A percentile compares a stretch with the other conserved stretches of the same genome.
phyloP scores from a whole-genome alignment of 2,797 vertebrate species.

The Ctenopoma kingsleyae region DNA sequence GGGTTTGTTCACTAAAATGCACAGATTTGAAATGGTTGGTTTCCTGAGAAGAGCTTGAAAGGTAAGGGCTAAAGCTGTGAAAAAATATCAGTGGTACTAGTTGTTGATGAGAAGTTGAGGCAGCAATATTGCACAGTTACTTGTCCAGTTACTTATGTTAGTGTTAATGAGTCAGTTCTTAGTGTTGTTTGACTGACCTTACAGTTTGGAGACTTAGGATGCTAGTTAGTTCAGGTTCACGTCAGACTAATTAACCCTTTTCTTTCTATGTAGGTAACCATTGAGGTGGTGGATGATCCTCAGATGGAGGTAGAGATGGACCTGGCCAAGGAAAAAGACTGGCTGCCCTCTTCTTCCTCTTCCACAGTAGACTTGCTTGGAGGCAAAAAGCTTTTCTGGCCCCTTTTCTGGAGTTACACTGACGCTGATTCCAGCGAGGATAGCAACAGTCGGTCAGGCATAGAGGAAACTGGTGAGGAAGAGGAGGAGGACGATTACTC shows the following conservation, averaged over 20 bases:
- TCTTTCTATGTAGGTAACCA: slow-evolving; percentile 86
- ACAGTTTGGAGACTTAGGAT: background rate
- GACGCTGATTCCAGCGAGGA: slow-evolving; percentile 84
- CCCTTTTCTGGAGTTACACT: slow-evolving; percentile 92
- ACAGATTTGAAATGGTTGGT: slow-evolving; percentile 44
- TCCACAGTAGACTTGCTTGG: slow-evolving; percentile 87
- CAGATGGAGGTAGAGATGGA: slow-evolving; percentile 93
- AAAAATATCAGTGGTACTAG: background rate
- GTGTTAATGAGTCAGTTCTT: background rate
- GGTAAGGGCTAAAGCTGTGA: slow-evolving; percentile 16
- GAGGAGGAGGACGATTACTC: slow-evolving; percentile 86
- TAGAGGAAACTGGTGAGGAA: slow-evolving; percentile 80
- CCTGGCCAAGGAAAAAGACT: slow-evolving; percentile 87
- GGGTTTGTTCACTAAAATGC: slow-evolving; percentile 29
- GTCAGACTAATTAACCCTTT: background rate
- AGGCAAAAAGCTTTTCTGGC: slow-evolving; percentile 92
- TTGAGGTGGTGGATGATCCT: slow-evolving; percentile 91
- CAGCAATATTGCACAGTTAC: background rate
- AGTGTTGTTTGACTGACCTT: background rate
- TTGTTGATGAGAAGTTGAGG: background rate
- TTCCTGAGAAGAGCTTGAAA: slow-evolving; percentile 32
- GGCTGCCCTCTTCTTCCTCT: slow-evolving; percentile 84
- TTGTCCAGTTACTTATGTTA: background rate
- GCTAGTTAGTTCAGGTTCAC: background rate
- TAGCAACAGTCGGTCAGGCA: slow-evolving; percentile 77